phyloP scores from a whole-genome alignment of 2,888 invertebrate species.

The Lithophane socia region DNA sequence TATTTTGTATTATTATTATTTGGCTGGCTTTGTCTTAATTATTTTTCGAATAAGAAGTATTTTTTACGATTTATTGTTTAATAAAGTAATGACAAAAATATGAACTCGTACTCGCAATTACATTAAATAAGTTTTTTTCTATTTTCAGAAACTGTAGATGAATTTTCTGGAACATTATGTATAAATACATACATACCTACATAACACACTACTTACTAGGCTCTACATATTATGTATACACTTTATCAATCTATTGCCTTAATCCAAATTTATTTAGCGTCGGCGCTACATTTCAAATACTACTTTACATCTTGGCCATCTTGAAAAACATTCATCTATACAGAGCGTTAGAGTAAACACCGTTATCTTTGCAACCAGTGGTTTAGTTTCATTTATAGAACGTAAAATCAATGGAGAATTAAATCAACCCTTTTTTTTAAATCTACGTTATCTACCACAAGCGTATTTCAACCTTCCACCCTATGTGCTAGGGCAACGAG shows the following conservation, averaged over 20 bases:
- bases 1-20: constrained; percentile 18
- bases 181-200: not conserved
- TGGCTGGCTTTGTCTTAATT: not conserved
- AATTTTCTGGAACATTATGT: not conserved
- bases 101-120: too few relatives aligned
- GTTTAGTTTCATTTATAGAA: too few relatives aligned
- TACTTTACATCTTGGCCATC: too few relatives aligned
- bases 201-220: not conserved
- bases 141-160: not conserved
- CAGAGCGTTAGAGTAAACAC: too few relatives aligned
- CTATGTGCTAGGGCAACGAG: too few relatives aligned
- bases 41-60: not conserved
- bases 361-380: too few relatives aligned
- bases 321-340: too few relatives aligned
- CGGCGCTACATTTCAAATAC: not conserved
- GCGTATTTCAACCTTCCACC: too few relatives aligned
- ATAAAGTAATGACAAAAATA: too few relatives aligned
- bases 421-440: too few relatives aligned
- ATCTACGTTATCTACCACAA: too few relatives aligned
- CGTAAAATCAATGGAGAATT: too few relatives aligned
- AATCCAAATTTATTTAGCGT: not conserved
- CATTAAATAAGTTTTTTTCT: not conserved
- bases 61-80: not conserved
- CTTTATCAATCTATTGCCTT: not conserved
- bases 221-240: not conserved